Evolutionary conservation across 2,888 invertebrate species (phyloP).

Genomic region (Xestia rhomboidea): DNA sequence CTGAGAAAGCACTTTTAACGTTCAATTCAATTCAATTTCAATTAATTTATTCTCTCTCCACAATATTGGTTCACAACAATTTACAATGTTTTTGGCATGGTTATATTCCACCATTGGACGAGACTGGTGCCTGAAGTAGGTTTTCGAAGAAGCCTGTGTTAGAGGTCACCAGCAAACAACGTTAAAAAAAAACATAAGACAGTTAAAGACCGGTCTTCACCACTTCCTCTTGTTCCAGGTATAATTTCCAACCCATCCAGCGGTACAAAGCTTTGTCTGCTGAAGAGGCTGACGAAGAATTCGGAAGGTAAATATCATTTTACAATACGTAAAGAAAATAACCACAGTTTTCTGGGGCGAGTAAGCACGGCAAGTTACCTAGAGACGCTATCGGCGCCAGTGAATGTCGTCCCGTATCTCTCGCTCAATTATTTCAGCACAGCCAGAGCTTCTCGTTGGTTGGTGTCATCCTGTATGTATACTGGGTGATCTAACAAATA

Average conservation of each 20-base stretch:
- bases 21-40: too few relatives aligned
- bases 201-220: neutral
- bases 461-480: neutral
- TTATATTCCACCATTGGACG: too few relatives aligned
- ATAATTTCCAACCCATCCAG: conserved; percentile 97
- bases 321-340: neutral
- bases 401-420: neutral
- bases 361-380: neutral
- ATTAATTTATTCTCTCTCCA: too few relatives aligned
- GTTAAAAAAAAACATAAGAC: neutral
- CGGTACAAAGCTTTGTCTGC: conserved; percentile 98
- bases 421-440: neutral
- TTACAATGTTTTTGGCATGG: too few relatives aligned
- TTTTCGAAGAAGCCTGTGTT: too few relatives aligned
- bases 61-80: too few relatives aligned
- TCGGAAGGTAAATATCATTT: conserved; percentile 91
- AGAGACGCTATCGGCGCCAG: neutral
- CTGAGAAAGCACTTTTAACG: neutral
- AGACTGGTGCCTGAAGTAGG: too few relatives aligned
- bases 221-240: conserved; percentile 86
- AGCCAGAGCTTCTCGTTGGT: neutral
- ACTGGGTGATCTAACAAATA: too few relatives aligned
- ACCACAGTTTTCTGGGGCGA: neutral
- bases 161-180: too few relatives aligned
- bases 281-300: conserved; percentile 99